phyloP scores from a whole-genome alignment of 1,140 invertebrate genomes.

The Penaeus vannamei region DNA sequence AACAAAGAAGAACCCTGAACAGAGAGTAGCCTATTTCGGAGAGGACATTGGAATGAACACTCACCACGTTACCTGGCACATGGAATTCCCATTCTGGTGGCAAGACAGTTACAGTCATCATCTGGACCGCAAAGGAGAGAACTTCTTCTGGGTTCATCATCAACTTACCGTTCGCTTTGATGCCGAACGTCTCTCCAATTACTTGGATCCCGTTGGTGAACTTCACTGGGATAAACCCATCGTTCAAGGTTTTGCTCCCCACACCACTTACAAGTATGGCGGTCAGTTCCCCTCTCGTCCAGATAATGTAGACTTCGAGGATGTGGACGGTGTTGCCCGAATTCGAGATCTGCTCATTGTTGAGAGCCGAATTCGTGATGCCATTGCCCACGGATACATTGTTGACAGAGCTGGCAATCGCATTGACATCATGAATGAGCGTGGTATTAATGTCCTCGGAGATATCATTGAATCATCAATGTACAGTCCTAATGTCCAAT shows the following conservation, averaged over 20 bases:
- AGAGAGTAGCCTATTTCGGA: constrained; percentile 44
- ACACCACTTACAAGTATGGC: constrained; percentile 44
- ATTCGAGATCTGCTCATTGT: constrained; percentile 6
- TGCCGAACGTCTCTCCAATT: constrained; percentile 44
- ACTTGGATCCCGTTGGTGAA: constrained; percentile 27
- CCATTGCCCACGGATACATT: constrained; percentile 41
- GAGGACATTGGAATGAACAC: constrained; percentile 47
- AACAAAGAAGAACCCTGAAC: constrained; percentile 29
- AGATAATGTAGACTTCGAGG: constrained; percentile 28
- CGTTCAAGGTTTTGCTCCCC: constrained; percentile 34
- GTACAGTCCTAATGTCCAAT: too few relatives aligned
- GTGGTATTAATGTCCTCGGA: not conserved
- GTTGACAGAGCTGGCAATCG: not conserved
- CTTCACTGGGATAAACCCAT: constrained; percentile 41
- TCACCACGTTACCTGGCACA: constrained; percentile 45
- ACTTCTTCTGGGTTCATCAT: constrained; percentile 52
- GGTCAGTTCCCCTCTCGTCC: constrained; percentile 45
- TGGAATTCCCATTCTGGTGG: constrained; percentile 49
- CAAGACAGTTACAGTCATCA: not conserved
- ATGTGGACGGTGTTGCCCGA: constrained; percentile 39
- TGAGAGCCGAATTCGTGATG: constrained; percentile 44
- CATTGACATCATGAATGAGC: constrained; percentile 29
- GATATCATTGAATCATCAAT: too few relatives aligned
- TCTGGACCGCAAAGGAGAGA: constrained; percentile 44
- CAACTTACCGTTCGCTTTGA: constrained; percentile 47